These are phyloP conservation scores for Ctena decussata DNA, from an alignment of 2,888 invertebrate genomes.

Conservation along the genomic window DNA sequence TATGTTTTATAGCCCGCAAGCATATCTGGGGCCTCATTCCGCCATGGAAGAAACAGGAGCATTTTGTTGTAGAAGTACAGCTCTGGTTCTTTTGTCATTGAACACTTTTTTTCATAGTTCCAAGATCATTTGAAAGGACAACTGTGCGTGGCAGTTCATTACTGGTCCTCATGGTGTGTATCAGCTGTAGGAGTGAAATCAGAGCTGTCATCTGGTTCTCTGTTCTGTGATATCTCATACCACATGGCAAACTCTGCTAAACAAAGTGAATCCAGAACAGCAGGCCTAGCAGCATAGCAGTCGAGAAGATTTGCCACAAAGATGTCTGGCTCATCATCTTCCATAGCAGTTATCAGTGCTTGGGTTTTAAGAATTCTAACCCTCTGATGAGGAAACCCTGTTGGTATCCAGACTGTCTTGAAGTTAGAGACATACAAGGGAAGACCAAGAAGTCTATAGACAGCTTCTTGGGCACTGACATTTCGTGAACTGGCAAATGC, in stretches of 20 bases:
- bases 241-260: conserved; percentile 36
- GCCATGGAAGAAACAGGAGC: conserved; percentile 41
- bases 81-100: conserved; percentile 26
- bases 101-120: not conserved
- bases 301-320: conserved; percentile 30
- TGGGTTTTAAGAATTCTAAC: conserved; percentile 42
- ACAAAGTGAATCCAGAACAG: conserved; percentile 14
- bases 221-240: not conserved
- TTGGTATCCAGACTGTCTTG: conserved; percentile 43
- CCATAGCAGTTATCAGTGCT: conserved; percentile 30
- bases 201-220: not conserved
- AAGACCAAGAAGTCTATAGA: conserved; percentile 34
- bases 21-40: conserved; percentile 8
- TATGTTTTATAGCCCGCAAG: not conserved
- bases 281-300: conserved; percentile 28
- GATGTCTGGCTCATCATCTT: conserved; percentile 47
- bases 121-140: not conserved
- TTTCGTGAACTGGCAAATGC: conserved; percentile 40
- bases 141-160: not conserved
- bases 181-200: conserved; percentile 2
- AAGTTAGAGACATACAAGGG: conserved; percentile 46
- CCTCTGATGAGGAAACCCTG: conserved; percentile 47
- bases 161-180: not conserved
- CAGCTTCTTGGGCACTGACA: conserved; percentile 51
- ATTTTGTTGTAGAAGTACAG: conserved; percentile 31